These are phyloP conservation scores for Sinocyclocheilus anophthalmus DNA, from an alignment of 2,113 vertebrate species.

Conservation along the genomic window DNA sequence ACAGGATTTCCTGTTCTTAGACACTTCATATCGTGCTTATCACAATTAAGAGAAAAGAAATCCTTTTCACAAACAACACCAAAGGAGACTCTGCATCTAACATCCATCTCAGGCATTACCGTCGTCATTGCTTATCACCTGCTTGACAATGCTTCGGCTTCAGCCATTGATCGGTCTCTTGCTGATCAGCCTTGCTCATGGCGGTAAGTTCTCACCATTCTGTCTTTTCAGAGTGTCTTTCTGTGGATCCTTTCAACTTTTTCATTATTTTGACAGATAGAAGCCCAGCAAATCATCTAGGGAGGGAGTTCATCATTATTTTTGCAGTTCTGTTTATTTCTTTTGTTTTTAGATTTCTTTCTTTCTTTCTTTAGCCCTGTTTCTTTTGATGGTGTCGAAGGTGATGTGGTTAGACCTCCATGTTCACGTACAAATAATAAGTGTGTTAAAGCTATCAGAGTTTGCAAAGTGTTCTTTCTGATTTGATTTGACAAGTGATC, in stretches of 20 bases:
- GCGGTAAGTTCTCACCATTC: constrained; percentile 65
- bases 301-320: not conserved
- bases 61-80: not conserved
- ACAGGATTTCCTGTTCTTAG: constrained; percentile 4
- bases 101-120: not conserved
- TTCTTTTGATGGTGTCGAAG: not conserved
- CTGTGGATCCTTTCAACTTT: not conserved
- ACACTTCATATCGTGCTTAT: not conserved
- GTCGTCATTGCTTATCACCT: not conserved
- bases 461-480: not conserved
- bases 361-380: not conserved
- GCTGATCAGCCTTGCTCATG: constrained; percentile 42
- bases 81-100: not conserved
- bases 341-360: not conserved
- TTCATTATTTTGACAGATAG: not conserved
- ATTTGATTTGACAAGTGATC: not conserved
- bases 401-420: not conserved
- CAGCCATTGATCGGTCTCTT: constrained; percentile 46
- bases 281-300: not conserved
- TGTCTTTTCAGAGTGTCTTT: not conserved
- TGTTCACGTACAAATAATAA: not conserved
- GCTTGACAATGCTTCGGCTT: constrained; percentile 49
- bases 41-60: not conserved
- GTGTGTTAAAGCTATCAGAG: not conserved
- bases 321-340: not conserved